Evolutionary conservation across 2,797 vertebrate species (phyloP).

Genomic region (Cyprinodon diabolis): DNA sequence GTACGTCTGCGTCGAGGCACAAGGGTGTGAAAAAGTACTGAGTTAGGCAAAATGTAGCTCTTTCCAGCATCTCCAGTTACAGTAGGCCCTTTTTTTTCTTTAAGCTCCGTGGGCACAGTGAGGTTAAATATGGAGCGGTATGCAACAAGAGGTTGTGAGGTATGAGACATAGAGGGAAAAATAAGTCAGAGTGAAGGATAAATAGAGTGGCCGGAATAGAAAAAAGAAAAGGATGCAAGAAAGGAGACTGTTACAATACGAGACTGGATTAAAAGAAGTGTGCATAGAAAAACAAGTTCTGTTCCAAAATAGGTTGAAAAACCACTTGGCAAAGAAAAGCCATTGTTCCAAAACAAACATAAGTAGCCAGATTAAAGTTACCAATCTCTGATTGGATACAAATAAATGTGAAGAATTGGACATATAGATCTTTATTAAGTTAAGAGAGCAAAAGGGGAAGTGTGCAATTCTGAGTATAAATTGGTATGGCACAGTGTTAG

Average conservation of each 20-base stretch:
- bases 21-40: constrained; percentile 69
- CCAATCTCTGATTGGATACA: not conserved
- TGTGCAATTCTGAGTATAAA: not conserved
- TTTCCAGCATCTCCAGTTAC: constrained; percentile 76
- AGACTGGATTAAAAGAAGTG: not conserved
- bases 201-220: constrained; percentile 18
- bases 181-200: constrained; percentile 19
- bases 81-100: constrained; percentile 59
- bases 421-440: not conserved
- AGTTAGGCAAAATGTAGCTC: constrained; percentile 69
- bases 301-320: not conserved
- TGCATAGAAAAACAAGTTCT: not conserved
- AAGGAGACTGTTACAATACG: not conserved
- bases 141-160: constrained; percentile 65
- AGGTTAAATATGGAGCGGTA: constrained; percentile 72
- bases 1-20: constrained; percentile 46
- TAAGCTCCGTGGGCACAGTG: constrained; percentile 71
- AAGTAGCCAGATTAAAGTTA: not conserved
- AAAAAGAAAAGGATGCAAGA: not conserved
- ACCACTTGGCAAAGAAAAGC: not conserved
- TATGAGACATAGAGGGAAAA: constrained; percentile 27
- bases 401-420: not conserved
- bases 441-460: not conserved
- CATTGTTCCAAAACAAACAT: not conserved
- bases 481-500: too few species aligned